A percentile compares a stretch with the other conserved stretches of the same genome.
Conservation (phyloP, 2,888 invertebrate species). For the Drosophila neotestacea region DNA sequence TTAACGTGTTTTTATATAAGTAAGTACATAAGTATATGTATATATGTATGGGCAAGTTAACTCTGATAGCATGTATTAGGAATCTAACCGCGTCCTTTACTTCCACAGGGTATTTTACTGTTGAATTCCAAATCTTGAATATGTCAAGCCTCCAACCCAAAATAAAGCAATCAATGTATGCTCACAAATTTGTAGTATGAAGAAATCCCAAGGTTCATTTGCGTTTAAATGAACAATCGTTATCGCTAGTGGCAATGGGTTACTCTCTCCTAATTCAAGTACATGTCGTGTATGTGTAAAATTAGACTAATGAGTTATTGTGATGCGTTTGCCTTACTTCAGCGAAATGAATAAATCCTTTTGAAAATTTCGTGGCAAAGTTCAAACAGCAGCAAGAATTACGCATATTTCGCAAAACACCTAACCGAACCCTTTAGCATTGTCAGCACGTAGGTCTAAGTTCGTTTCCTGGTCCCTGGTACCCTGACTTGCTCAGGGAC, state of each 20-base stretch:
- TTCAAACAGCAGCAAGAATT: constrained; percentile 77
- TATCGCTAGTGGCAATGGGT: constrained; percentile 20
- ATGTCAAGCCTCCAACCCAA: not conserved
- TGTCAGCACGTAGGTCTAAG: constrained; percentile 33
- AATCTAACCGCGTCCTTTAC: too few relatives aligned
- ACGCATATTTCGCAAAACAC: constrained; percentile 59
- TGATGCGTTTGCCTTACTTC: constrained; percentile 34
- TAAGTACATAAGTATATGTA: too few relatives aligned
- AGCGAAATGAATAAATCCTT: constrained; percentile 28
- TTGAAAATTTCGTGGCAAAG: constrained; percentile 44
- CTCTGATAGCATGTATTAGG: too few relatives aligned
- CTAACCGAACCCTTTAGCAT: constrained; percentile 24
- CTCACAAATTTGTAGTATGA: constrained; percentile 25
- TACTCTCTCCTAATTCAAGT: not conserved
- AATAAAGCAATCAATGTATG: constrained; percentile 51
- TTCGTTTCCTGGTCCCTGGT: not conserved
- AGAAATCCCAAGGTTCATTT: constrained; percentile 75
- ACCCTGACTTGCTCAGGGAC: not conserved
- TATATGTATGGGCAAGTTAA: too few relatives aligned
- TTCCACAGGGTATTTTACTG: too few relatives aligned
- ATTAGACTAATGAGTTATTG: constrained; percentile 76
- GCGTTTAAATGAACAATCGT: constrained; percentile 68
- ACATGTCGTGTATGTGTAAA: constrained; percentile 26
- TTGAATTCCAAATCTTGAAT: not conserved
- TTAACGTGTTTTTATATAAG: too few relatives aligned